phyloP scores from a whole-genome alignment of 1,140 invertebrate genomes.

The Drosophila cardini region DNA sequence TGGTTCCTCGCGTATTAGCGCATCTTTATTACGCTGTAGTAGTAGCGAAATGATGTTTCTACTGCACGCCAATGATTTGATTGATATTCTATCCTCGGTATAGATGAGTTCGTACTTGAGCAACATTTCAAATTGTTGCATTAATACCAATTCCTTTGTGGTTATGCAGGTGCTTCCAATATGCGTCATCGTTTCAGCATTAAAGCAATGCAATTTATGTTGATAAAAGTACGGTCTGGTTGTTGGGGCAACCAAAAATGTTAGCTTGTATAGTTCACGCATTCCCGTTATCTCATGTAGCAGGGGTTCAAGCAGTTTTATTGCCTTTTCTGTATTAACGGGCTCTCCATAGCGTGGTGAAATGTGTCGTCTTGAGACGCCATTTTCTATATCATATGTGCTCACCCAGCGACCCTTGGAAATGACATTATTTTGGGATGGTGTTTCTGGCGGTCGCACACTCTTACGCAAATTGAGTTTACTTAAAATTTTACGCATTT shows the following conservation, averaged over 20 bases:
- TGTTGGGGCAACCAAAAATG: constrained; percentile 44
- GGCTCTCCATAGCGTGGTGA: constrained; percentile 3
- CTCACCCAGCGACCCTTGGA: constrained; percentile 40
- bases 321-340: neutral
- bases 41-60: constrained; percentile 18
- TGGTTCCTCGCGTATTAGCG: neutral
- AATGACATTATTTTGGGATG: neutral
- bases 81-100: constrained; percentile 33
- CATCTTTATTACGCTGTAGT: neutral
- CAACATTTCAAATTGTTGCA: constrained; percentile 45
- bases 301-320: constrained; percentile 14
- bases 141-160: constrained; percentile 18
- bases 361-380: constrained; percentile 18
- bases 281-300: constrained; percentile 18
- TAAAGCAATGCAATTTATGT: constrained; percentile 52
- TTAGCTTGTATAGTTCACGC: constrained; percentile 17
- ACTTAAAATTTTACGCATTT: no score
- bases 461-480: neutral
- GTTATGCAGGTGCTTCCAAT: constrained; percentile 48
- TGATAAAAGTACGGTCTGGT: neutral
- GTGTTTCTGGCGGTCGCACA: neutral
- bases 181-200: constrained; percentile 17
- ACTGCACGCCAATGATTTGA: constrained; percentile 25
- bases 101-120: constrained; percentile 52
- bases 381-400: neutral